Evolutionary conservation across 2,888 invertebrate species (phyloP).

Genomic region (Petrolisthes manimaculis): DNA sequence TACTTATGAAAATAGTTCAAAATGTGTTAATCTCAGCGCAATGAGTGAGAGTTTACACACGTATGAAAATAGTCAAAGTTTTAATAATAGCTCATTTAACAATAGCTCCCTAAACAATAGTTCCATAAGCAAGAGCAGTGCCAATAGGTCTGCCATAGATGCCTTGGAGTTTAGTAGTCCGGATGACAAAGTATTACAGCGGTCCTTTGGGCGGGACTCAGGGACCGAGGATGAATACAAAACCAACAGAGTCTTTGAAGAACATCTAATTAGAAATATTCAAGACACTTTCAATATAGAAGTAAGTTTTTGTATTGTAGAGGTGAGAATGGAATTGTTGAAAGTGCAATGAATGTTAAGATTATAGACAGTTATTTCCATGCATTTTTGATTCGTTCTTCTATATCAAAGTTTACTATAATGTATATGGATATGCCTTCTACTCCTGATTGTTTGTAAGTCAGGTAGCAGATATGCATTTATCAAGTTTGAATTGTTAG

Average conservation of each 20-base stretch:
- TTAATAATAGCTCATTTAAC: slow-evolving; percentile 7
- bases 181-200: slow-evolving; percentile 23
- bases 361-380: slow-evolving; percentile 8
- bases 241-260: slow-evolving; percentile 51
- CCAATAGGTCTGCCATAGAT: slow-evolving; percentile 17
- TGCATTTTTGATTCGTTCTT: slow-evolving; percentile 11
- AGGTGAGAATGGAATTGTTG: not conserved
- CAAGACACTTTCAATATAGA: slow-evolving; percentile 60
- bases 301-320: slow-evolving; percentile 33
- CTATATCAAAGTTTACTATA: not conserved
- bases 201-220: not conserved
- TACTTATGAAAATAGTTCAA: slow-evolving; percentile 9
- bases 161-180: slow-evolving; percentile 27
- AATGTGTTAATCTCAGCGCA: not conserved
- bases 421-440: too few relatives aligned
- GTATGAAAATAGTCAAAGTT: slow-evolving; percentile 35
- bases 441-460: too few relatives aligned
- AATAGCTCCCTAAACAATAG: slow-evolving; percentile 13
- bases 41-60: slow-evolving; percentile 6
- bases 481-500: too few relatives aligned
- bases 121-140: slow-evolving; percentile 13
- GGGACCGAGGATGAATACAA: slow-evolving; percentile 20
- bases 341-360: not conserved
- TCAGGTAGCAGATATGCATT: too few relatives aligned
- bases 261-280: slow-evolving; percentile 59